Evolutionary conservation across 2,113 vertebrate species (phyloP).

Genomic region (Aspiorhynchus laticeps): DNA sequence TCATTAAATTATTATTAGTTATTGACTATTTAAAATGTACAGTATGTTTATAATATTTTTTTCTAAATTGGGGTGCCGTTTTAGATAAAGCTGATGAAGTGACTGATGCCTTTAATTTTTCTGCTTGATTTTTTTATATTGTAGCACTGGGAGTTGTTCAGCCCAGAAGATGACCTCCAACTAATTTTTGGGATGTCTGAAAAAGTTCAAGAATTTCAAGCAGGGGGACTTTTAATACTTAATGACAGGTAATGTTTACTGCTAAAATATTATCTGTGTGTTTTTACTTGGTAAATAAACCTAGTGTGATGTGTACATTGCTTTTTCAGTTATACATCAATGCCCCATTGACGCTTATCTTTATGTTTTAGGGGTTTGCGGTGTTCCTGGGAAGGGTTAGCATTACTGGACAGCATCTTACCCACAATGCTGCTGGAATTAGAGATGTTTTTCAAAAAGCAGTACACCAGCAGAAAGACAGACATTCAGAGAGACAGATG

Average conservation of each 20-base stretch:
- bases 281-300: not conserved
- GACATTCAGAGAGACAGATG: conserved; percentile 5
- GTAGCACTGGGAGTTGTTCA: conserved; percentile 85
- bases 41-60: too few relatives aligned
- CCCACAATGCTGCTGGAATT: conserved; percentile 82
- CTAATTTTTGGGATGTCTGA: conserved; percentile 70
- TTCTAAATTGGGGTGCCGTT: too few relatives aligned
- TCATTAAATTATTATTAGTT: too few relatives aligned
- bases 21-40: too few relatives aligned
- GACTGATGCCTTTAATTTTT: not conserved
- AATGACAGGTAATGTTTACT: conserved; percentile 76
- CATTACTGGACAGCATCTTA: conserved; percentile 86
- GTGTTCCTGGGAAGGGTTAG: conserved; percentile 86
- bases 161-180: conserved; percentile 73
- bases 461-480: not conserved
- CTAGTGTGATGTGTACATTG: not conserved
- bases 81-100: not conserved
- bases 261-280: not conserved
- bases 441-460: conserved; percentile 62
- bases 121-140: not conserved
- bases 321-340: not conserved
- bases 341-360: conserved; percentile 10
- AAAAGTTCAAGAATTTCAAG: conserved; percentile 71
- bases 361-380: conserved; percentile 79
- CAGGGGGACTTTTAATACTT: conserved; percentile 76